Evolutionary conservation across 2,113 vertebrate genomes (phyloP).

Genomic region (Cygnus buccinator): DNA sequence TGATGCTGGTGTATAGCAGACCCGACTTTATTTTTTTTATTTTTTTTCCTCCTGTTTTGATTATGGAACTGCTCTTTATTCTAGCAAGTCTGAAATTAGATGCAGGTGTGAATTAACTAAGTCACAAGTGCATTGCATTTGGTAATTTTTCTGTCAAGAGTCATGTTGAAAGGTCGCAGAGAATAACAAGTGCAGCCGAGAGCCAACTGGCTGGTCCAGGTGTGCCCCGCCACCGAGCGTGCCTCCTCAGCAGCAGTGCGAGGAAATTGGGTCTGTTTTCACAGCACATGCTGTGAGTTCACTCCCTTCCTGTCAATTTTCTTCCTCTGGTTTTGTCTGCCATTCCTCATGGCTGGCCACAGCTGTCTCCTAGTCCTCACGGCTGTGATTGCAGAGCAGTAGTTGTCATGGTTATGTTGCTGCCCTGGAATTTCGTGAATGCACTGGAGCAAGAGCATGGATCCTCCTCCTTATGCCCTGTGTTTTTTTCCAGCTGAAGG

Average conservation of each 20-base stretch:
- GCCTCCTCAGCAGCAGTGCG: not conserved
- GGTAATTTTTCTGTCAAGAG: conserved; percentile 75
- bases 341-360: not conserved
- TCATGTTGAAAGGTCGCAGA: conserved; percentile 42
- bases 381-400: not conserved
- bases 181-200: conserved; percentile 5
- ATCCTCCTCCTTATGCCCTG: not conserved
- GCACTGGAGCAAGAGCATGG: not conserved
- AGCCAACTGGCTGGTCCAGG: not conserved
- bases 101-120: conserved; percentile 75
- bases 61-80: conserved; percentile 71
- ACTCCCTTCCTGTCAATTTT: not conserved
- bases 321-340: not conserved
- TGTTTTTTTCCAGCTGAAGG: not conserved
- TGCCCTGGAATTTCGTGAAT: not conserved
- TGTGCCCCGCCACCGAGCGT: not conserved
- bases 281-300: not conserved
- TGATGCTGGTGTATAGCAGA: conserved; percentile 40
- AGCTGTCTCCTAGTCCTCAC: not conserved
- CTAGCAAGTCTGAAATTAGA: conserved; percentile 73
- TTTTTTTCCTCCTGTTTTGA: conserved; percentile 59
- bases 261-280: not conserved
- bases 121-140: conserved; percentile 67
- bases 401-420: not conserved
- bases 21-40: not conserved